Evolutionary conservation across 30 jellyfish, hydroid and myxozoan species (phyloP).

Genomic region (Aurelia sp.): DNA sequence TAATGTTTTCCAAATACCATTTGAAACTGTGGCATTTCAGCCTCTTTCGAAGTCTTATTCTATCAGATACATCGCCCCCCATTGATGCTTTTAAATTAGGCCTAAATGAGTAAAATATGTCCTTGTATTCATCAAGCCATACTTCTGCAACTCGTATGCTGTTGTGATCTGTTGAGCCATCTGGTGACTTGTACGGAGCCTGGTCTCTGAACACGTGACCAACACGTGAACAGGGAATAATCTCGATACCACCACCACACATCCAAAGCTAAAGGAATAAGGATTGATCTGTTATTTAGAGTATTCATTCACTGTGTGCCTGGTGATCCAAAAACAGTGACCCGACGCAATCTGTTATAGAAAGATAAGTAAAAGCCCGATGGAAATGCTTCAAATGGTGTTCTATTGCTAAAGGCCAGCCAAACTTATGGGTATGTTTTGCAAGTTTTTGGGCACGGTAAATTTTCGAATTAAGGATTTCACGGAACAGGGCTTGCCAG

Average conservation of each 20-base stretch:
- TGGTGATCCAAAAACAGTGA: too few relatives aligned
- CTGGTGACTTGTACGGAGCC: conserved; percentile 97
- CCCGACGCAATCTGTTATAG: too few relatives aligned
- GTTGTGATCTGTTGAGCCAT: conserved; percentile 94
- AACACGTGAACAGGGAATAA: conserved; percentile 97
- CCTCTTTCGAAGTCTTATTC: conserved; percentile 78
- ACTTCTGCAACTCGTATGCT: conserved; percentile 99
- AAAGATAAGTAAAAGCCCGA: too few relatives aligned
- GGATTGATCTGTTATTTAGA: too few relatives aligned
- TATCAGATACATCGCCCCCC: conserved; percentile 96
- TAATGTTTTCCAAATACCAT: conserved; percentile 95
- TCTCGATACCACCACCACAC: conserved; percentile 99
- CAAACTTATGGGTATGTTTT: too few relatives aligned
- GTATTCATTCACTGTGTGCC: too few relatives aligned
- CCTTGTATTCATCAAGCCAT: conserved; percentile 98
- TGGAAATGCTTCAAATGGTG: too few relatives aligned
- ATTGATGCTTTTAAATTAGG: conserved; percentile 86
- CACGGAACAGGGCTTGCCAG: too few relatives aligned
- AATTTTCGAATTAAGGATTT: too few relatives aligned
- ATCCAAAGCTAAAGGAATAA: conserved; percentile 85
- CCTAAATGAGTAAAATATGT: conserved; percentile 92
- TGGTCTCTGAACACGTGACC: conserved; percentile 99
- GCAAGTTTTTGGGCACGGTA: too few relatives aligned
- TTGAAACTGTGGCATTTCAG: conserved; percentile 89
- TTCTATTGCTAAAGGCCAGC: too few relatives aligned